Percentiles rank a stretch among this genome's conserved stretches.
Conservation (phyloP, 1,140 invertebrate genomes). For the Ptiloglossa arizonensis region DNA sequence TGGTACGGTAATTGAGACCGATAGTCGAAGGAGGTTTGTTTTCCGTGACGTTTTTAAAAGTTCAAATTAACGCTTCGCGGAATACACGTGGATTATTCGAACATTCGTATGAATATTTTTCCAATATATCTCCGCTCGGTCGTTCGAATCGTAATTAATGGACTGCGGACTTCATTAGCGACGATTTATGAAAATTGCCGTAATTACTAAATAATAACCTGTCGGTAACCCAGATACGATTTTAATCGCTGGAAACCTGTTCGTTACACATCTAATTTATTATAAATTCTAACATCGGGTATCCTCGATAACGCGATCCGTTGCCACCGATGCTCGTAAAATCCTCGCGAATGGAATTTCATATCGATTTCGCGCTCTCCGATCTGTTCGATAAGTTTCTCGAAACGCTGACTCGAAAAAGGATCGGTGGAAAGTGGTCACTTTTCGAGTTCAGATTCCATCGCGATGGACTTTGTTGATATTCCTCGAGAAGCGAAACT, state of each 20-base stretch:
- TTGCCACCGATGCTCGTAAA: background rate
- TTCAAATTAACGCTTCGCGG: background rate
- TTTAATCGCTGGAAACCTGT: conserved; percentile 10
- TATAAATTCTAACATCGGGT: background rate
- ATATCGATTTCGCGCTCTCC: too few species aligned
- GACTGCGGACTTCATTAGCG: background rate
- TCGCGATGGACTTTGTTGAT: too few species aligned
- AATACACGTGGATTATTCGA: background rate
- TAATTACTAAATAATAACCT: conserved; percentile 43
- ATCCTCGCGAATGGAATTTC: too few species aligned
- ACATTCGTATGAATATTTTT: background rate
- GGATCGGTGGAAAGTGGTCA: too few species aligned
- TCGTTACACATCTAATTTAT: conserved; percentile 12
- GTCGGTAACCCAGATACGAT: background rate
- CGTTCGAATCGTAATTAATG: conserved; percentile 8
- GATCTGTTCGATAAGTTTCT: too few species aligned
- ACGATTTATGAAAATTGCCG: conserved; percentile 31
- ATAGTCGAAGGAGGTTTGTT: background rate
- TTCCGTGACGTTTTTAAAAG: background rate
- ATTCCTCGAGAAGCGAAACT: too few species aligned
- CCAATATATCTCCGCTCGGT: background rate
- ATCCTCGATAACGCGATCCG: background rate
- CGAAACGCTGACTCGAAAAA: too few species aligned
- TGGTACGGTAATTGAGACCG: background rate
- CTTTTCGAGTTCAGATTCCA: too few species aligned